Percentiles rank a stretch among this genome's conserved stretches.
These are phyloP conservation scores for Hirtodrosophila histrioides DNA, from an alignment of 2,888 invertebrate species.

Conservation along the genomic window DNA sequence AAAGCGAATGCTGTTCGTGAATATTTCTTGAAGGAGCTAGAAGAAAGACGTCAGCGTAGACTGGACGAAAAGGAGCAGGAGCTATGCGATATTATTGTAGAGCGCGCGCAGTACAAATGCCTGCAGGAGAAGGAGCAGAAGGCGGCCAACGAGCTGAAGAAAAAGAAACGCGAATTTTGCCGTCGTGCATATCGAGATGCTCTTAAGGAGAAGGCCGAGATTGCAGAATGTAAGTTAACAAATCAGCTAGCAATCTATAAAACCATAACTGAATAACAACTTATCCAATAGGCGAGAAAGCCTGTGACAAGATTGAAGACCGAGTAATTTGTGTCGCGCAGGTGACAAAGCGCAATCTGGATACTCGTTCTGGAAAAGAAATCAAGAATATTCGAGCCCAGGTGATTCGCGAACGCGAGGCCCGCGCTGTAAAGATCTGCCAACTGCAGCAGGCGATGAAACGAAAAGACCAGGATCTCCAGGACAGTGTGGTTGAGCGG, in stretches of 20 bases:
- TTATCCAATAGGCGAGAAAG: too few species aligned
- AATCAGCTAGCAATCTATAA: too few species aligned
- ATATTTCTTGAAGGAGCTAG: conserved; percentile 51
- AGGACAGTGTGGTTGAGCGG: conserved; percentile 3
- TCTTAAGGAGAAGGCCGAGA: conserved; percentile 39
- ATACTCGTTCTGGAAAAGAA: conserved; percentile 21
- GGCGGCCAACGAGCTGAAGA: conserved; percentile 23
- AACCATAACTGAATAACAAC: too few species aligned
- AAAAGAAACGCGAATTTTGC: conserved; percentile 29
- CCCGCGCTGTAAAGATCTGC: conserved; percentile 15
- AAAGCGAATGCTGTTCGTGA: conserved; percentile 26
- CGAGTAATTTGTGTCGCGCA: conserved; percentile 48
- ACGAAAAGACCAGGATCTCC: conserved; percentile 2
- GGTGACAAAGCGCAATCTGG: conserved; percentile 39
- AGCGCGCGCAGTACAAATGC: conserved; percentile 54
- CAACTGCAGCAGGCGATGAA: conserved; percentile 20
- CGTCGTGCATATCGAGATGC: conserved; percentile 40
- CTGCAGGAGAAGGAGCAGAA: conserved; percentile 43
- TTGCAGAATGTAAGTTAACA: conserved; percentile 37
- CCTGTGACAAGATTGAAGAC: conserved; percentile 48
- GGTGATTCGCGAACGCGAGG: conserved; percentile 4
- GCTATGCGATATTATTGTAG: conserved; percentile 39
- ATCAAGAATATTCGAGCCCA: conserved; percentile 19
- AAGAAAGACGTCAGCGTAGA: conserved; percentile 18
- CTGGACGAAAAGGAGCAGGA: conserved; percentile 28